Base-by-base conservation (phyloP, 2,888 invertebrate genomes). In the Noctua fimbriata region DNA sequence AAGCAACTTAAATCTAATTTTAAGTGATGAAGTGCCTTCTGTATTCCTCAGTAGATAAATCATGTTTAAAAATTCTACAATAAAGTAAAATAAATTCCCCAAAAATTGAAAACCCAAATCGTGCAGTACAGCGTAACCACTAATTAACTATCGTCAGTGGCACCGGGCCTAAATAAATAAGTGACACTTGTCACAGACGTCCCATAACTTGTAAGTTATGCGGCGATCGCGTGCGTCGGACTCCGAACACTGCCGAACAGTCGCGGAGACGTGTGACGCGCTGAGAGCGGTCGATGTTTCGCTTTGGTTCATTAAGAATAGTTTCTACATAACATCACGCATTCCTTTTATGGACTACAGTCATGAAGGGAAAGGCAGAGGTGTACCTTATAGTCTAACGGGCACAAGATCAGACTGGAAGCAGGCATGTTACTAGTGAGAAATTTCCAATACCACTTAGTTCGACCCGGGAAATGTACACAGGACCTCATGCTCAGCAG, bases 131-230 rank as follows among this genome's bases (percentile, higher is more conserved):
- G 78, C 73, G 70, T 69, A 77, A 82, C 85, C 89, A 75, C 84
- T 89, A 88, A 91, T 89, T 86, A 90, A 88, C 85, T 89, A 83
- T 83, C 88, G 87, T 86, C 89, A 89, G 86, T 80, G 58, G 74
- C 86, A 79, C 78, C 86, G 79, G 82, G 67, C 60, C 69, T 84
- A 84, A 90, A 93, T 94, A 94, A 94, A 94, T 94, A 94, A 89
- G 90, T 89, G 89, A 86, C 93, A 93, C 92, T 94, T 94, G 94
- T 94, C 94, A 92, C 89, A 86, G 91, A 91, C 88, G 92, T 91
- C 91, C 92, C 93, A 93, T 93, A 93, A 94, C 92, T 92, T 90
- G 93, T 94, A 93, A 94, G 93, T 93, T 94, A 94, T 94, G 93
- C 91, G 91, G 89, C 89, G 79, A 87, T 93, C 87, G 93, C 90